Conservation (phyloP, 2,888 invertebrate genomes). For the Ormyrus nitidulus region DNA sequence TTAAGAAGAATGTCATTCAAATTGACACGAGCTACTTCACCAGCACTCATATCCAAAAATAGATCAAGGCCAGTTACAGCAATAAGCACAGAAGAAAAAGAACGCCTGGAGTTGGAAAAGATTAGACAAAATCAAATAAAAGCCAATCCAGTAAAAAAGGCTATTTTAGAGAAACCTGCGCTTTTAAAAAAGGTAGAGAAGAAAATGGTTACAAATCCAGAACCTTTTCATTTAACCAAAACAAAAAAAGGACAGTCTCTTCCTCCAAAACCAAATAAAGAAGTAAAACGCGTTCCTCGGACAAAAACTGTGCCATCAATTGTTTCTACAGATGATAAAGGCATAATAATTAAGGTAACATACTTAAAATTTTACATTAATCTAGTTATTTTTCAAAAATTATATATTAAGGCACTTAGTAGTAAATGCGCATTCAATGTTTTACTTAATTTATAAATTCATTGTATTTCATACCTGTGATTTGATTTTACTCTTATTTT, state of each 20-base stretch:
- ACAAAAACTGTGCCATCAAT: constrained; percentile 62
- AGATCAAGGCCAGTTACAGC: constrained; percentile 78
- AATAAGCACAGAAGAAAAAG: constrained; percentile 80
- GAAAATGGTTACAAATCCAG: constrained; percentile 79
- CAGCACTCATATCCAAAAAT: constrained; percentile 65
- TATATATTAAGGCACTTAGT: constrained; percentile 3
- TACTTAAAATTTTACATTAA: background rate
- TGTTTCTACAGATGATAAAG: constrained; percentile 60
- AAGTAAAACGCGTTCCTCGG: constrained; percentile 34
- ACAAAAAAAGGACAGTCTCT: constrained; percentile 64
- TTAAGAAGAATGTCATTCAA: constrained; percentile 60
- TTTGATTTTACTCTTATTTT: constrained; percentile 1
- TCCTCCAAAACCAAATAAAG: constrained; percentile 17
- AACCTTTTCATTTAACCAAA: constrained; percentile 82
- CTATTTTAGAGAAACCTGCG: constrained; percentile 78
- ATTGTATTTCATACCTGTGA: background rate
- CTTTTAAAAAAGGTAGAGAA: constrained; percentile 72
- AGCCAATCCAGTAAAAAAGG: constrained; percentile 80
- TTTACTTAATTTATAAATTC: constrained; percentile 1
- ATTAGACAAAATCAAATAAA: constrained; percentile 82
- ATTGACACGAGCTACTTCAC: constrained; percentile 67
- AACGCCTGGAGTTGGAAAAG: constrained; percentile 81
- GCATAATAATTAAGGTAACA: constrained; percentile 59
- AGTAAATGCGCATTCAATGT: background rate
- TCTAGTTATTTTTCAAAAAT: background rate